These are phyloP conservation scores for Drosophila picticornis DNA, from an alignment of 2,888 invertebrate species.

Conservation along the genomic window DNA sequence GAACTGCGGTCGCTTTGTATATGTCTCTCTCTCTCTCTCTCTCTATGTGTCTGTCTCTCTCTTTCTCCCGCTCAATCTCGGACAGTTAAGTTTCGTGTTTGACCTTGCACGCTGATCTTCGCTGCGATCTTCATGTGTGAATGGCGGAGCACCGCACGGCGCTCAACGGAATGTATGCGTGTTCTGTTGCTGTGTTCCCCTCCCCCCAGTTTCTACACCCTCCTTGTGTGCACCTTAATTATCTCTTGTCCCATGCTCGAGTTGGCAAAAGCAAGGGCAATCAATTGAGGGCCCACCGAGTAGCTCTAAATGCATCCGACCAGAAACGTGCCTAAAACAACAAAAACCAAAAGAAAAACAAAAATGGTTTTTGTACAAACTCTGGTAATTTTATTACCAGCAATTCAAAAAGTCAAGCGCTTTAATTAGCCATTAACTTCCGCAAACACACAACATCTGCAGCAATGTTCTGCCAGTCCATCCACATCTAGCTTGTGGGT, in stretches of 20 bases:
- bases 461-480: conserved; percentile 54
- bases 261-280: conserved; percentile 80
- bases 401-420: conserved; percentile 65
- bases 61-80: conserved; percentile 50
- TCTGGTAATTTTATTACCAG: conserved; percentile 71
- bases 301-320: conserved; percentile 74
- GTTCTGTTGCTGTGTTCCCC: conserved; percentile 25
- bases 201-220: not conserved
- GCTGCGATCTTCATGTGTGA: conserved; percentile 72
- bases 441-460: conserved; percentile 67
- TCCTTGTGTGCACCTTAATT: conserved; percentile 51
- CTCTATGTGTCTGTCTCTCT: not conserved
- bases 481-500: conserved; percentile 60
- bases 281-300: conserved; percentile 62
- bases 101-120: conserved; percentile 69
- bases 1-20: conserved; percentile 45
- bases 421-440: conserved; percentile 79
- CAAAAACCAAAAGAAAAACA: not conserved
- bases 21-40: not conserved
- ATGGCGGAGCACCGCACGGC: conserved; percentile 75
- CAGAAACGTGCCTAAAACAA: conserved; percentile 68
- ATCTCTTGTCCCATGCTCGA: conserved; percentile 72
- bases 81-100: conserved; percentile 63
- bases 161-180: conserved; percentile 29
- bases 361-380: conserved; percentile 13